Conservation (phyloP, 2,888 invertebrate species). For the Pterostichus madidus region DNA sequence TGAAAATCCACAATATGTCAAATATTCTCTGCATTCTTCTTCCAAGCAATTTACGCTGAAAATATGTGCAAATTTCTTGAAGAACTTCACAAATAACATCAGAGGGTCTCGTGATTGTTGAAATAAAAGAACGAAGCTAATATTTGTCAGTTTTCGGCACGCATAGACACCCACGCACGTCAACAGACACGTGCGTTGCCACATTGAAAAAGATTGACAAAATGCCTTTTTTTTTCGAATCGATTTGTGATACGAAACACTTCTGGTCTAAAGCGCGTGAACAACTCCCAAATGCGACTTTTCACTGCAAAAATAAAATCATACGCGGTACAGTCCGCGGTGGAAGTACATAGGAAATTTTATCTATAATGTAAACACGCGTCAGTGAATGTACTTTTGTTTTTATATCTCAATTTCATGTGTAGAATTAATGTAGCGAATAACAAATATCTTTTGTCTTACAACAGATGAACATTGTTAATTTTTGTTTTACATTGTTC, state of each 20-base stretch:
- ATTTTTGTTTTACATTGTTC: background rate
- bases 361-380: conserved; percentile 8
- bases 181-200: background rate
- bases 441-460: conserved; percentile 28
- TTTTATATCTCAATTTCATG: conserved; percentile 41
- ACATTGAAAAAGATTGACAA: conserved; percentile 42
- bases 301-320: conserved; percentile 55
- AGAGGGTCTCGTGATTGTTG: conserved; percentile 20
- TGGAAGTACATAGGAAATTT: conserved; percentile 6
- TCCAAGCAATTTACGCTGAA: background rate
- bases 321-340: conserved; percentile 22
- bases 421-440: background rate
- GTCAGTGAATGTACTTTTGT: conserved; percentile 1
- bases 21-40: conserved; percentile 10
- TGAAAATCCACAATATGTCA: background rate
- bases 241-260: conserved; percentile 56
- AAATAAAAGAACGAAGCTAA: conserved; percentile 49
- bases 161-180: conserved; percentile 3
- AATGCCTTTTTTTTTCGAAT: conserved; percentile 46
- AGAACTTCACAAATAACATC: conserved; percentile 39
- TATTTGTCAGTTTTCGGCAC: conserved; percentile 29
- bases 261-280: conserved; percentile 59
- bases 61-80: conserved; percentile 47
- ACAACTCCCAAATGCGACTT: conserved; percentile 62
- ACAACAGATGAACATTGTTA: conserved; percentile 17